These are phyloP conservation scores for Euphydryas editha DNA, from an alignment of 2,888 invertebrate genomes.

Conservation along the genomic window DNA sequence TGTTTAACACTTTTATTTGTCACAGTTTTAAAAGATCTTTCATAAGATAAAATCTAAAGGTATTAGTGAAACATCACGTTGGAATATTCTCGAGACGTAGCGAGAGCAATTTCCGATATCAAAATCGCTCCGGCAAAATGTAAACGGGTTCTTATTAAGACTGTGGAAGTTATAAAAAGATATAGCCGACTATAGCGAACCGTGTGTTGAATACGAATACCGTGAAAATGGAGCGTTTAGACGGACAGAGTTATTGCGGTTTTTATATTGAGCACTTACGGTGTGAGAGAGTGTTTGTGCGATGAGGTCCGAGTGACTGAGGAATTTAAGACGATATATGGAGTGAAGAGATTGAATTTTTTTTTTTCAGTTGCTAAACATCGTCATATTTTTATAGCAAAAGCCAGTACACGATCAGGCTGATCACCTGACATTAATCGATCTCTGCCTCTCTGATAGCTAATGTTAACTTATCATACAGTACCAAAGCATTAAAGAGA, in stretches of 20 bases:
- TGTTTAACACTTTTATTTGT: neutral
- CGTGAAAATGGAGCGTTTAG: conserved; percentile 58
- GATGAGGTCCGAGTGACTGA: conserved; percentile 18
- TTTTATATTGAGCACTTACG: conserved; percentile 74
- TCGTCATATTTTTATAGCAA: too few species aligned
- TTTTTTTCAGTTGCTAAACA: neutral
- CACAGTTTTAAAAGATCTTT: conserved; percentile 3
- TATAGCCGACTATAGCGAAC: conserved; percentile 45
- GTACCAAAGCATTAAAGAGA: too few species aligned
- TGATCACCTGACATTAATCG: too few species aligned
- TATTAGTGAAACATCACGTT: conserved; percentile 12
- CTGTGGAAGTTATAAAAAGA: conserved; percentile 73
- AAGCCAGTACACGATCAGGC: too few species aligned
- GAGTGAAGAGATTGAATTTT: neutral
- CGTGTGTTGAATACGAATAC: conserved; percentile 74
- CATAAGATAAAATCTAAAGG: conserved; percentile 8
- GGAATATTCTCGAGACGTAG: conserved; percentile 12
- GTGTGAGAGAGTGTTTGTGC: conserved; percentile 37
- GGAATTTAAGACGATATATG: conserved; percentile 1
- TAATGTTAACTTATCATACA: too few species aligned
- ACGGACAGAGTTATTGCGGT: conserved; percentile 65
- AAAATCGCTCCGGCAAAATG: conserved; percentile 35
- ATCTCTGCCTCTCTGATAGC: too few species aligned
- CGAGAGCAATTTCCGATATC: conserved; percentile 24
- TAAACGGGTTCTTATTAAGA: conserved; percentile 64